phyloP scores from a whole-genome alignment of 2,888 invertebrate species.

The Anorthoa munda region DNA sequence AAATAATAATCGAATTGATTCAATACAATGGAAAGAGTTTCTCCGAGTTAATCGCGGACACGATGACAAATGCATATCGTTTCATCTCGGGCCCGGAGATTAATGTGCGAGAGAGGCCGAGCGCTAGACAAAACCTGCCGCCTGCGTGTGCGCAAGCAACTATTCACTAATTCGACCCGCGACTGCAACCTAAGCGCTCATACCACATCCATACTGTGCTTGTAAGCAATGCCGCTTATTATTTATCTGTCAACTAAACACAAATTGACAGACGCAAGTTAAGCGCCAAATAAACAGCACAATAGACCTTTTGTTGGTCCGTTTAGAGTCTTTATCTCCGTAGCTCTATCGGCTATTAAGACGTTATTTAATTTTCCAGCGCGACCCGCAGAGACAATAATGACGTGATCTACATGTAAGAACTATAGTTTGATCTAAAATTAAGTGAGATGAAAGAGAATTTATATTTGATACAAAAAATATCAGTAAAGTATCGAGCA shows the following conservation, averaged over 20 bases:
- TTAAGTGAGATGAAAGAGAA: slow-evolving; percentile 90
- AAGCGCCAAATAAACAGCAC: slow-evolving; percentile 54
- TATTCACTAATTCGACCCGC: slow-evolving; percentile 84
- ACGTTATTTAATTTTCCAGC: slow-evolving; percentile 69
- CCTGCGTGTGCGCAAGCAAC: slow-evolving; percentile 83
- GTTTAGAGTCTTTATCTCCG: slow-evolving; percentile 71
- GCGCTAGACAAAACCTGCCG: slow-evolving; percentile 88
- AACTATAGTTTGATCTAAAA: slow-evolving; percentile 90
- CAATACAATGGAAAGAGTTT: slow-evolving; percentile 86
- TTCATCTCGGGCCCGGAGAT: slow-evolving; percentile 88
- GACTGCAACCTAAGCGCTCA: slow-evolving; percentile 81
- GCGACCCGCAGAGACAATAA: slow-evolving; percentile 86
- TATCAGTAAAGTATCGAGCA: slow-evolving; percentile 85
- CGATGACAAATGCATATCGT: slow-evolving; percentile 90
- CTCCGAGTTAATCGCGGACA: slow-evolving; percentile 87
- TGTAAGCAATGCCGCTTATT: slow-evolving; percentile 88
- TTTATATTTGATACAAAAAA: slow-evolving; percentile 88
- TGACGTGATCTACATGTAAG: slow-evolving; percentile 89
- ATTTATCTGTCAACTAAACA: slow-evolving; percentile 85
- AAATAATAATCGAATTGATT: slow-evolving; percentile 88
- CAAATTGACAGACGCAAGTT: slow-evolving; percentile 75
- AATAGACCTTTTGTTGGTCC: slow-evolving; percentile 62
- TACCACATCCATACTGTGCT: slow-evolving; percentile 84
- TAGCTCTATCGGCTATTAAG: slow-evolving; percentile 61
- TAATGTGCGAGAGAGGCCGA: slow-evolving; percentile 86